A percentile compares a stretch with the other conserved stretches of the same genome.
phyloP scores from a whole-genome alignment of 2,888 invertebrate genomes.

The Tetheella fluctuosa region DNA sequence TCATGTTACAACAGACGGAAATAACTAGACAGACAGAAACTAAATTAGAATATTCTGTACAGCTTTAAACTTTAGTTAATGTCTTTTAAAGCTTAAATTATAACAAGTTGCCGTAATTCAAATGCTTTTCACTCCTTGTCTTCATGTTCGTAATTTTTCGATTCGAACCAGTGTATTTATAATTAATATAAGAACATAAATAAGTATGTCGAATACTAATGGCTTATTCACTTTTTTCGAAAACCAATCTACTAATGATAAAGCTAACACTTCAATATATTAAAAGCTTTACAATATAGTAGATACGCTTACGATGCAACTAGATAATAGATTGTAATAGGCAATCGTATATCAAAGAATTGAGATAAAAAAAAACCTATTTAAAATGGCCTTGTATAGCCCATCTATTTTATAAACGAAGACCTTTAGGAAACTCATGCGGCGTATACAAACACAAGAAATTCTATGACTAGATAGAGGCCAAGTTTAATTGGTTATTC shows the following conservation, averaged over 20 bases:
- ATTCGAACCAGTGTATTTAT: constrained; percentile 11
- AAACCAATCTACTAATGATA: constrained; percentile 34
- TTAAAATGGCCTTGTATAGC: constrained; percentile 61
- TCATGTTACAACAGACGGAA: constrained; percentile 63
- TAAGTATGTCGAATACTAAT: constrained; percentile 18
- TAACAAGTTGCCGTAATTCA: constrained; percentile 10
- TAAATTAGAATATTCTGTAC: constrained; percentile 77
- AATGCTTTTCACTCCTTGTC: neutral
- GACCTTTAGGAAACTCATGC: constrained; percentile 42
- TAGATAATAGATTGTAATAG: constrained; percentile 57
- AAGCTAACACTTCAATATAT: constrained; percentile 32
- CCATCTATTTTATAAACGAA: constrained; percentile 48
- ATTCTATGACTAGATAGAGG: constrained; percentile 53
- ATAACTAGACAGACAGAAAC: constrained; percentile 75
- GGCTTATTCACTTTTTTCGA: constrained; percentile 24
- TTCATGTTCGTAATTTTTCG: neutral
- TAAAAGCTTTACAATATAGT: constrained; percentile 29
- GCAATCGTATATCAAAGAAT: constrained; percentile 58
- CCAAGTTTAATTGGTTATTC: constrained; percentile 59
- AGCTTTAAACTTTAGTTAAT: constrained; percentile 67
- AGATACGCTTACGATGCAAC: constrained; percentile 29
- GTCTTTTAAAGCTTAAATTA: constrained; percentile 44
- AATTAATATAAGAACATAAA: constrained; percentile 21
- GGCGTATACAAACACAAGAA: constrained; percentile 37
- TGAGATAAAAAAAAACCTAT: constrained; percentile 58